Percentiles rank a stretch among this genome's conserved stretches.
Evolutionary conservation across 1,140 invertebrate genomes (phyloP).

Genomic region (Bombus superbus): DNA sequence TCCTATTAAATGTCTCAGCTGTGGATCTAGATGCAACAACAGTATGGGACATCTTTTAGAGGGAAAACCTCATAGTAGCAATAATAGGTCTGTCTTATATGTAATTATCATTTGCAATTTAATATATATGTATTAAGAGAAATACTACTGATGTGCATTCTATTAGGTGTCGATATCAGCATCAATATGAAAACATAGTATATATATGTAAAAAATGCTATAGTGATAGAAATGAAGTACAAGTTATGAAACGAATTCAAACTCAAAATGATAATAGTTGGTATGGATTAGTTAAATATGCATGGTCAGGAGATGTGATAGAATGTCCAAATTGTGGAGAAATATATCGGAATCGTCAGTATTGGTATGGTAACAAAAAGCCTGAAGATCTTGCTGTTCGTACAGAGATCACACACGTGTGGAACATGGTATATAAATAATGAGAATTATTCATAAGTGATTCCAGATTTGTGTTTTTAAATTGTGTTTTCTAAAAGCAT

Average conservation of each 20-base stretch:
- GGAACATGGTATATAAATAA: slow-evolving; percentile 86
- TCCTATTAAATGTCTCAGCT: slow-evolving; percentile 88
- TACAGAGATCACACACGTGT: slow-evolving; percentile 91
- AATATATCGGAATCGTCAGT: slow-evolving; percentile 91
- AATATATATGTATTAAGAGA: not conserved
- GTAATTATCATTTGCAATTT: not conserved
- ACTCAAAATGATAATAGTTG: slow-evolving; percentile 87
- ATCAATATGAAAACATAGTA: slow-evolving; percentile 91
- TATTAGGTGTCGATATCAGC: slow-evolving; percentile 87
- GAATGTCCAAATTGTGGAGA: slow-evolving; percentile 92
- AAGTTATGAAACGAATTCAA: slow-evolving; percentile 85
- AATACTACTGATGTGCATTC: not conserved
- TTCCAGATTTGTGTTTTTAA: not conserved
- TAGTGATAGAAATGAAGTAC: slow-evolving; percentile 85
- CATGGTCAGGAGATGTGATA: slow-evolving; percentile 92
- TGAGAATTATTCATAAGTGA: not conserved
- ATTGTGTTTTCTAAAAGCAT: not conserved
- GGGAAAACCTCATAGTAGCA: slow-evolving; percentile 85
- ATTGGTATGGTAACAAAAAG: slow-evolving; percentile 93
- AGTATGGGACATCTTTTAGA: slow-evolving; percentile 92
- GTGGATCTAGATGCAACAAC: slow-evolving; percentile 87
- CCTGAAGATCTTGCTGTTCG: slow-evolving; percentile 88
- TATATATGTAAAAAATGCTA: slow-evolving; percentile 88
- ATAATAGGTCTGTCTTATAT: slow-evolving; percentile 78
- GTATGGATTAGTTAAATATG: slow-evolving; percentile 89